Evolutionary conservation across 2,888 invertebrate genomes (phyloP).

Genomic region (Phania funesta): DNA sequence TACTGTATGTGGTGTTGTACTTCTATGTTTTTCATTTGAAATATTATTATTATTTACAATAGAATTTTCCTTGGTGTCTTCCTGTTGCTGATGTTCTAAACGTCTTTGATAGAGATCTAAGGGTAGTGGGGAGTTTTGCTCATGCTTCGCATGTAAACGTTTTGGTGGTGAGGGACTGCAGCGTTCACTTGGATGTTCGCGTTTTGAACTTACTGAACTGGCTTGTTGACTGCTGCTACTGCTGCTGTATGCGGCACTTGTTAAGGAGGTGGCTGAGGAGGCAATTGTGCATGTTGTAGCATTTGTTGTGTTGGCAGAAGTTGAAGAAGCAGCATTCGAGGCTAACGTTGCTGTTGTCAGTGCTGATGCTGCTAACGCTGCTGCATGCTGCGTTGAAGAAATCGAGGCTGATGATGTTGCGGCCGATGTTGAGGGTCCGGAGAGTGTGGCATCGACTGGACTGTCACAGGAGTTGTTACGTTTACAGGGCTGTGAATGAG

Average conservation of each 20-base stretch:
- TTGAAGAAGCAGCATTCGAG: slow-evolving; percentile 71
- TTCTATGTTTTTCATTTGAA: slow-evolving; percentile 70
- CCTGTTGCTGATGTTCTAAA: slow-evolving; percentile 69
- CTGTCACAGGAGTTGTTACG: slow-evolving; percentile 73
- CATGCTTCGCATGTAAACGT: slow-evolving; percentile 69
- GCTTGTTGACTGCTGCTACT: slow-evolving; percentile 63
- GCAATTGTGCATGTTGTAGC: slow-evolving; percentile 76
- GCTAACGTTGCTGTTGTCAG: slow-evolving; percentile 61
- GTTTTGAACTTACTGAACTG: slow-evolving; percentile 72
- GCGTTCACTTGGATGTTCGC: slow-evolving; percentile 74
- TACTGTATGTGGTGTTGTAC: slow-evolving; percentile 59
- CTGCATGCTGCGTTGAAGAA: slow-evolving; percentile 46
- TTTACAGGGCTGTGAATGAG: slow-evolving; percentile 78
- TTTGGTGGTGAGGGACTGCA: slow-evolving; percentile 79
- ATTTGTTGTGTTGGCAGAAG: slow-evolving; percentile 73
- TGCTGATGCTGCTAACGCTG: slow-evolving; percentile 59
- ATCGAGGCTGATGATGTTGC: slow-evolving; percentile 70
- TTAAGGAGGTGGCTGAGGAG: slow-evolving; percentile 65
- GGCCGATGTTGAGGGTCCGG: slow-evolving; percentile 73
- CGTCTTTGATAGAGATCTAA: slow-evolving; percentile 80
- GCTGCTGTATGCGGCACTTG: slow-evolving; percentile 49
- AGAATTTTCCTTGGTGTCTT: slow-evolving; percentile 64
- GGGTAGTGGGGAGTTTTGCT: slow-evolving; percentile 75
- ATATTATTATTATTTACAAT: slow-evolving; percentile 64
- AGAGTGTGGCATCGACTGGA: slow-evolving; percentile 72